Percentiles rank a stretch among this genome's conserved stretches.
Conservation (phyloP, 1,140 invertebrate genomes). For the Formica selysi region DNA sequence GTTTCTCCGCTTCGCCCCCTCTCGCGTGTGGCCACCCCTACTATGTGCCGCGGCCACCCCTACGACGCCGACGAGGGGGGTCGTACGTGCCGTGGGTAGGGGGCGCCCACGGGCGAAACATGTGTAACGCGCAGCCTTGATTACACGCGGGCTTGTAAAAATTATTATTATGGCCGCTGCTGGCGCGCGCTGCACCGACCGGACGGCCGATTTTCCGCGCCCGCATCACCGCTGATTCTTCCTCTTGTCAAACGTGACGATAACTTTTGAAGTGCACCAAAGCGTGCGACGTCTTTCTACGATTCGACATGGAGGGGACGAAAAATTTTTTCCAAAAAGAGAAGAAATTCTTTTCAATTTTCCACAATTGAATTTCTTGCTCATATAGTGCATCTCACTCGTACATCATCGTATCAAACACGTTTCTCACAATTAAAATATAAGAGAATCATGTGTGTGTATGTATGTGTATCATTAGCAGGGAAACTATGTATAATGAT, state of each 20-base stretch:
- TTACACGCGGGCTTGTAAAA: slow-evolving; percentile 85
- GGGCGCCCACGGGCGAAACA: slow-evolving; percentile 77
- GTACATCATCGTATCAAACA: too few species aligned
- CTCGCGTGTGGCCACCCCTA: slow-evolving; percentile 72
- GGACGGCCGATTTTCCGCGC: slow-evolving; percentile 56
- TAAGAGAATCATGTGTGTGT: background rate
- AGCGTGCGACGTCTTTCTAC: background rate
- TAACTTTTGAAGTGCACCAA: background rate
- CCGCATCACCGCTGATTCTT: slow-evolving; percentile 38
- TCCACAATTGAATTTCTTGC: background rate
- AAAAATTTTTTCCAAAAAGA: background rate
- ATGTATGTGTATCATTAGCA: background rate
- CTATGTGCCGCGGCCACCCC: slow-evolving; percentile 71
- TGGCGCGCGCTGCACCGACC: slow-evolving; percentile 33
- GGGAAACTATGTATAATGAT: background rate
- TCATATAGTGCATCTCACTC: background rate
- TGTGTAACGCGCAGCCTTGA: slow-evolving; percentile 85
- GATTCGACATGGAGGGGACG: background rate
- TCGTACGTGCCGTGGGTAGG: slow-evolving; percentile 70
- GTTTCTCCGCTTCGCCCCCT: slow-evolving; percentile 48
- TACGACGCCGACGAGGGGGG: slow-evolving; percentile 67
- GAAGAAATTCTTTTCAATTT: background rate
- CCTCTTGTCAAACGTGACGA: background rate
- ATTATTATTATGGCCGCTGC: slow-evolving; percentile 82
- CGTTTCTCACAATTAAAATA: background rate